Evolutionary conservation across 2,113 vertebrate genomes (phyloP), one percentile per base, ranked within the genome.

Genomic region (Nyctibius bracteatus): DNA sequence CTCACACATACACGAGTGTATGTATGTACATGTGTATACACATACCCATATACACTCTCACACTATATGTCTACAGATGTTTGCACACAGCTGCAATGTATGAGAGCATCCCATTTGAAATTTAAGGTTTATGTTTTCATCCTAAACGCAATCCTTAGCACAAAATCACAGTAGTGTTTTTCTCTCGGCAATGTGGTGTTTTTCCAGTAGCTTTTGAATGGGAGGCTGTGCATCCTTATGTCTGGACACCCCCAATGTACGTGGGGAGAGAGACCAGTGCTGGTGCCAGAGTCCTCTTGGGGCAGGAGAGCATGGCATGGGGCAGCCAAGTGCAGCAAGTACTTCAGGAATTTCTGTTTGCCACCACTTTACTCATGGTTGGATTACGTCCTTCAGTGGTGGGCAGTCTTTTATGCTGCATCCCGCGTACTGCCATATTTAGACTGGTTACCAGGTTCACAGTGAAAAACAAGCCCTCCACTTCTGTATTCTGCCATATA

Each of bases 21-120:
- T 11, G 10, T 30, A 1, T 35, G 11, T 35, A 28, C 22, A 5
- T 66, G 24, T 11, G 5, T 49, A 14, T 11, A 33, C 30, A 35
- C 33, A 57, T 24, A 41, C 41, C 59, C 3, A 14, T 3, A 14
- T 0, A 7, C 13, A 9, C 22, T 52, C 9, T 35, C 18, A 14
- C 15, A 4, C 12, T 39, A 0, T 44, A 21, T 37, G 30, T 59
- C 62, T 61, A 0, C 0, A 0, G 46, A 66, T 3, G 3, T 8
- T 41, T 1, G 1, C 13, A 24, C 6, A 21, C 11, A 16, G 20
- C 21, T 82, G 44, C 28, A 66, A 20, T 5, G 2, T 8, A 5
- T 44, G 57, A 30, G 21, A 63, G 90, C 41, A 68, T 55, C 51
- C 28, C 20, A 39, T 51, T 55, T 63, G 52, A 61, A 67, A 58